Conservation (phyloP, 2,888 invertebrate species). For the Leptopilina myrica region DNA sequence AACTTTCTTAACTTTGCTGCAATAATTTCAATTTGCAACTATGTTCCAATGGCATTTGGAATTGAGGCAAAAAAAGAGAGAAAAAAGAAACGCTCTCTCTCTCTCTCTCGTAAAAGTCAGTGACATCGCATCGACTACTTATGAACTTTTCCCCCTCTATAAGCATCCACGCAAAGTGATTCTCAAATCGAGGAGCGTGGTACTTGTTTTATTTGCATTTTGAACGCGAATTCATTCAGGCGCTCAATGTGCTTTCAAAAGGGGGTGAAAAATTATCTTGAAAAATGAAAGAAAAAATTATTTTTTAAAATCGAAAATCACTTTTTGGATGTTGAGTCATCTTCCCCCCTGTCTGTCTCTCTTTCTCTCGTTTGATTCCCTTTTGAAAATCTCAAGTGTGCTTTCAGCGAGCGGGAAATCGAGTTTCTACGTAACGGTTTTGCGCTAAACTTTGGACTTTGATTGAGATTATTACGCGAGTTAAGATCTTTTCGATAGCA, state of each 20-base stretch:
- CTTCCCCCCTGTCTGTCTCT: background rate
- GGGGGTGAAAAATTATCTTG: no score
- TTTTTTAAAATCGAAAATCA: no score
- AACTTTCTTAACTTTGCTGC: background rate
- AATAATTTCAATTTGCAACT: slow-evolving; percentile 16
- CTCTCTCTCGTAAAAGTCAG: background rate
- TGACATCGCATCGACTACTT: slow-evolving; percentile 37
- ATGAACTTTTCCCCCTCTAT: slow-evolving; percentile 35
- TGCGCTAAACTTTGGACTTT: slow-evolving; percentile 50
- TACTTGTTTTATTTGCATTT: slow-evolving; percentile 26
- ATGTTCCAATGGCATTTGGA: slow-evolving; percentile 28
- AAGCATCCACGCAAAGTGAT: slow-evolving; percentile 6
- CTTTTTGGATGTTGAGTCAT: no score
- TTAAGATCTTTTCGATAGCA: slow-evolving; percentile 46
- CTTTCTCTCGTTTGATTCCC: background rate
- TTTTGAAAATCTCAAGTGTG: slow-evolving; percentile 27
- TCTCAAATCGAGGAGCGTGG: slow-evolving; percentile 6
- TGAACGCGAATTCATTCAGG: background rate
- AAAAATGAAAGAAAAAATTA: no score
- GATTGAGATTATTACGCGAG: slow-evolving; percentile 35
- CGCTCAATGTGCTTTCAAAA: no score
- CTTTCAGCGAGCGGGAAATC: background rate
- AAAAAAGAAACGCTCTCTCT: no score
- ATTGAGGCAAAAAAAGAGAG: no score
- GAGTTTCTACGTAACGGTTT: background rate